phyloP scores from a whole-genome alignment of 2,113 vertebrate species.

The Eolophus roseicapilla region DNA sequence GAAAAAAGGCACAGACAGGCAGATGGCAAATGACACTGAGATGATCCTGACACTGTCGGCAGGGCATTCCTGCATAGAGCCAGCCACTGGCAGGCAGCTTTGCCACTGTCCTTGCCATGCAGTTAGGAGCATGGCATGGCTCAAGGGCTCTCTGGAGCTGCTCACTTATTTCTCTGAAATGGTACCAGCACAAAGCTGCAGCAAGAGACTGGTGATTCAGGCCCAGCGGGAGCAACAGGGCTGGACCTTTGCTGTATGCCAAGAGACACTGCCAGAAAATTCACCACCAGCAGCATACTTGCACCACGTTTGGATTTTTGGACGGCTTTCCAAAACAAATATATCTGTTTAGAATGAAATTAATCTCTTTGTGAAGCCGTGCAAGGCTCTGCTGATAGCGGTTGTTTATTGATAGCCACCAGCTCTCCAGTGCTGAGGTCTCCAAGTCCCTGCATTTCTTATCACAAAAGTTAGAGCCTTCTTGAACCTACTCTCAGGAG shows the following conservation, averaged over 20 bases:
- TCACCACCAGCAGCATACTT: background rate
- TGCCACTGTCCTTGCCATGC: background rate
- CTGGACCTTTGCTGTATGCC: background rate
- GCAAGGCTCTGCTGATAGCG: background rate
- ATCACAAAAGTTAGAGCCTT: background rate
- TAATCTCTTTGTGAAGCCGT: background rate
- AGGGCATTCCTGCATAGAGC: background rate
- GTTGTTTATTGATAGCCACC: background rate
- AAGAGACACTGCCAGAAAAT: background rate
- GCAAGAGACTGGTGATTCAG: background rate
- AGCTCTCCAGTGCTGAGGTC: background rate
- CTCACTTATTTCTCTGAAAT: background rate
- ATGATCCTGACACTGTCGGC: background rate
- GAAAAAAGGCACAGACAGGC: background rate
- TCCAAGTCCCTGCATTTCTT: background rate
- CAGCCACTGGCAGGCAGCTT: background rate
- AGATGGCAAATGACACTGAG: background rate
- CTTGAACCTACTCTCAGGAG: background rate
- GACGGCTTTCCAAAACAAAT: conserved; percentile 44
- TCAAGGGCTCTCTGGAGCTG: background rate
- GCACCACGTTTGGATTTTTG: background rate
- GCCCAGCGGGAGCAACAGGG: background rate
- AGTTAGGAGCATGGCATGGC: background rate
- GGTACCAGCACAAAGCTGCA: conserved; percentile 14
- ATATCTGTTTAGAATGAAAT: background rate